Conservation (phyloP, 2,888 invertebrate genomes). For the Scaeva pyrastri region DNA sequence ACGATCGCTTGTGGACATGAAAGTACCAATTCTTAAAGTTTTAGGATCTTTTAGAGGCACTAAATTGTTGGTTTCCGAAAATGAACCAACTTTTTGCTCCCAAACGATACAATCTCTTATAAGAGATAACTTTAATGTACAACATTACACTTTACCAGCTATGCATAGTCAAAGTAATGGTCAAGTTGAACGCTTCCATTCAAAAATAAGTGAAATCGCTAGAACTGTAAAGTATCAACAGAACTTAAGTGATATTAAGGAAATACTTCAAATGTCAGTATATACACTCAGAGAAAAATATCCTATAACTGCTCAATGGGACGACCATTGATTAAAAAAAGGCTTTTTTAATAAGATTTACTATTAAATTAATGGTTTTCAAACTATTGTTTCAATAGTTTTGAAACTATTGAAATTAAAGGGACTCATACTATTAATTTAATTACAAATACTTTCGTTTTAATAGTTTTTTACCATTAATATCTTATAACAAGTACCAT, state of each 20-base stretch:
- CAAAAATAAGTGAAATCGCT: conserved; percentile 21
- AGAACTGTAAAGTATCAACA: conserved; percentile 18
- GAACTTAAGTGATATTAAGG: neutral
- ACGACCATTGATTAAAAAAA: no score
- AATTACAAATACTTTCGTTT: no score
- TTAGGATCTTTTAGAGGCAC: conserved; percentile 12
- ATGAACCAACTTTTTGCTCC: conserved; percentile 12
- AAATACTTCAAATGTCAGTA: conserved; percentile 6
- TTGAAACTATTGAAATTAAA: no score
- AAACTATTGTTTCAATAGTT: no score
- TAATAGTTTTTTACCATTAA: no score
- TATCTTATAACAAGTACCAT: no score
- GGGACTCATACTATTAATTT: no score
- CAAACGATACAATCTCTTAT: conserved; percentile 13
- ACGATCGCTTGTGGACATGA: conserved; percentile 32
- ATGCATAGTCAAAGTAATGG: conserved; percentile 29
- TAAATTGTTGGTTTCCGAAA: conserved; percentile 18
- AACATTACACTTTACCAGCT: conserved; percentile 1
- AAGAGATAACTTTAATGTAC: conserved; percentile 16
- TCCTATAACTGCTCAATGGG: no score
- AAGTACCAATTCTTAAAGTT: conserved; percentile 2
- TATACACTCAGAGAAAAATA: no score
- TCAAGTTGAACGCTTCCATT: conserved; percentile 39
- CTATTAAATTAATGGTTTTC: no score
- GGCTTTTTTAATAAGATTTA: no score